Conservation (phyloP, 2,888 invertebrate species). For the Malthinus seriepunctatus region DNA sequence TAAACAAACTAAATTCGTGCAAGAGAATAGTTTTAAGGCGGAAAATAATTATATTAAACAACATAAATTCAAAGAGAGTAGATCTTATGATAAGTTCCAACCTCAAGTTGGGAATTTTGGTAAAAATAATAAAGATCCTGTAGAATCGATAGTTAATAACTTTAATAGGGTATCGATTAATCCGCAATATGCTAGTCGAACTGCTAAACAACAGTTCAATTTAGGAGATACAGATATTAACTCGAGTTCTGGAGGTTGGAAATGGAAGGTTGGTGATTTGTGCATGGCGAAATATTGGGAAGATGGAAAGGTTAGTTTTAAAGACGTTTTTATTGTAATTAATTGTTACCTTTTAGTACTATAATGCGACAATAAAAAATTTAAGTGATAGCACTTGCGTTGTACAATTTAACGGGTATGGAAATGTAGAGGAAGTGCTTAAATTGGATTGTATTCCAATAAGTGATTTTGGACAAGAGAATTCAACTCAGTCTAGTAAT, state of each 20-base stretch:
- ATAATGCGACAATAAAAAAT: slow-evolving; percentile 80
- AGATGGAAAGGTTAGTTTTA: slow-evolving; percentile 73
- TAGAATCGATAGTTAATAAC: slow-evolving; percentile 17
- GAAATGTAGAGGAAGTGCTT: slow-evolving; percentile 87
- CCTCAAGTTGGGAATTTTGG: not conserved
- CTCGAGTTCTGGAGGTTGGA: slow-evolving; percentile 42
- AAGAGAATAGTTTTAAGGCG: not conserved
- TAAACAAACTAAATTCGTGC: not conserved
- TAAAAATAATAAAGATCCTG: not conserved
- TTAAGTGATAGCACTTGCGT: slow-evolving; percentile 83
- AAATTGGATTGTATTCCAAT: slow-evolving; percentile 79
- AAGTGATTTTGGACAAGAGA: slow-evolving; percentile 27
- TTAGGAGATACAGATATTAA: slow-evolving; percentile 30
- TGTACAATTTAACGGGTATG: slow-evolving; percentile 85
- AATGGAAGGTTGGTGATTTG: slow-evolving; percentile 79
- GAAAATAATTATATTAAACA: not conserved
- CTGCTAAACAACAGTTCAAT: slow-evolving; percentile 50
- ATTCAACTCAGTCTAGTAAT: not conserved
- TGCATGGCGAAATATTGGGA: slow-evolving; percentile 94
- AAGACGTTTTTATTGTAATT: slow-evolving; percentile 9
- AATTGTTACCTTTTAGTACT: slow-evolving; percentile 63
- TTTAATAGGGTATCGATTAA: slow-evolving; percentile 47
- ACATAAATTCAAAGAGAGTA: not conserved
- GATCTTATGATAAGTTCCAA: no score
- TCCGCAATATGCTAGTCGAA: slow-evolving; percentile 49